A percentile compares a stretch with the other conserved stretches of the same genome.
Conservation (phyloP, 2,888 invertebrate species). For the Drosophila prostipennis region DNA sequence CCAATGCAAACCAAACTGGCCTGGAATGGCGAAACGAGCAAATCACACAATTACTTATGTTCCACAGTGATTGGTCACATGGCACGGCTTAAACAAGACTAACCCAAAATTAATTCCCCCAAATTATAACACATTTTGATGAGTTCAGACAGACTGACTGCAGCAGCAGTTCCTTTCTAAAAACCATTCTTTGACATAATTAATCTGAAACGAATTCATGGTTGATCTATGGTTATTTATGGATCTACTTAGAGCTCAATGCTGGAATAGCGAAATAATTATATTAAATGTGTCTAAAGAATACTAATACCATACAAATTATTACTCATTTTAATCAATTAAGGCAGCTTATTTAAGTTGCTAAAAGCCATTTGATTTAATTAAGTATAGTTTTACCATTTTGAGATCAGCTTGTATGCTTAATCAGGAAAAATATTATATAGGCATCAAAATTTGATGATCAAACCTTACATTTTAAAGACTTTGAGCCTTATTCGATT, state of each 20-base stretch:
- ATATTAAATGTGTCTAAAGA: not conserved
- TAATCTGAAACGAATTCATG: not conserved
- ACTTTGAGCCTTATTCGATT: not conserved
- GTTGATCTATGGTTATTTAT: not conserved
- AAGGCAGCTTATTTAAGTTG: not conserved
- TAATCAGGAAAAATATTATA: no score
- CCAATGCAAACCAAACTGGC: constrained; percentile 11
- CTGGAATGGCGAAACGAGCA: constrained; percentile 46
- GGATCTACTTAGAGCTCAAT: not conserved
- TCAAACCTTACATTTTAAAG: not conserved
- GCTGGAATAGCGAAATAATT: not conserved
- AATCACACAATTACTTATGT: constrained; percentile 34
- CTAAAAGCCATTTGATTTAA: not conserved
- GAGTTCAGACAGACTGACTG: not conserved
- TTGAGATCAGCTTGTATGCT: not conserved
- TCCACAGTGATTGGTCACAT: constrained; percentile 17
- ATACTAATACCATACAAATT: not conserved
- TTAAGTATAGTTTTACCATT: not conserved
- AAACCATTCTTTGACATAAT: constrained; percentile 2
- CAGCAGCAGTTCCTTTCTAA: not conserved
- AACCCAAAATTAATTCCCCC: constrained; percentile 19
- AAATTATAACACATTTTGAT: constrained; percentile 29
- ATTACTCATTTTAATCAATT: not conserved
- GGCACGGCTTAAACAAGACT: constrained; percentile 16
- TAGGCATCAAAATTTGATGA: no score